Conservation (phyloP, 30 jellyfish, hydroid and myxozoan species). For the Chironex yamaguchii region DNA sequence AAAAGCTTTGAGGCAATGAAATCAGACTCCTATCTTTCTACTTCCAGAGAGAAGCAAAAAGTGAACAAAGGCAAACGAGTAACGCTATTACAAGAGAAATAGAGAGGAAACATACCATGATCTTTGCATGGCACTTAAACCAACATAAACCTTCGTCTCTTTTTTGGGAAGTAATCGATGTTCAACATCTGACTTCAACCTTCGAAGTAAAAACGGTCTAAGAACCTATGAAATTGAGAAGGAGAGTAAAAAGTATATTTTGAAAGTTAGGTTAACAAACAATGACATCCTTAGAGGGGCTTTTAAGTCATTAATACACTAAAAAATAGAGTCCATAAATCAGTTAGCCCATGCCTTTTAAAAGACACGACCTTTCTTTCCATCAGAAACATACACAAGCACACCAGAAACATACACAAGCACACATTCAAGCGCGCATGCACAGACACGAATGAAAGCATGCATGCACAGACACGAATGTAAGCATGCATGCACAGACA, state of each 20-base stretch:
- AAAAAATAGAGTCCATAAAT: no score
- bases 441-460: no score
- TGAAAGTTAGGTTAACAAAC: background rate
- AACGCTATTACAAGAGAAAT: background rate
- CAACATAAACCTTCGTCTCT: slow-evolving; percentile 86
- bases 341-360: no score
- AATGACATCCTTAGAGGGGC: no score
- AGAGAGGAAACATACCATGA: slow-evolving; percentile 68
- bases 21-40: background rate
- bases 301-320: no score
- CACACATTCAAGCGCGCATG: no score
- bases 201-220: slow-evolving; percentile 94
- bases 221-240: slow-evolving; percentile 64
- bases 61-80: background rate
- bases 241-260: background rate
- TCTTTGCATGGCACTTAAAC: slow-evolving; percentile 98
- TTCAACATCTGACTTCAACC: slow-evolving; percentile 98
- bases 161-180: slow-evolving; percentile 94
- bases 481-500: no score
- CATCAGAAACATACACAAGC: no score
- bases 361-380: no score
- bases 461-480: no score
- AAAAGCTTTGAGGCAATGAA: no score
- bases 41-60: background rate
- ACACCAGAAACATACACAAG: background rate